Evolutionary conservation across 2,888 invertebrate genomes (phyloP), one percentile per base, ranked within the genome.

Genomic region (Apamea crenata): DNA sequence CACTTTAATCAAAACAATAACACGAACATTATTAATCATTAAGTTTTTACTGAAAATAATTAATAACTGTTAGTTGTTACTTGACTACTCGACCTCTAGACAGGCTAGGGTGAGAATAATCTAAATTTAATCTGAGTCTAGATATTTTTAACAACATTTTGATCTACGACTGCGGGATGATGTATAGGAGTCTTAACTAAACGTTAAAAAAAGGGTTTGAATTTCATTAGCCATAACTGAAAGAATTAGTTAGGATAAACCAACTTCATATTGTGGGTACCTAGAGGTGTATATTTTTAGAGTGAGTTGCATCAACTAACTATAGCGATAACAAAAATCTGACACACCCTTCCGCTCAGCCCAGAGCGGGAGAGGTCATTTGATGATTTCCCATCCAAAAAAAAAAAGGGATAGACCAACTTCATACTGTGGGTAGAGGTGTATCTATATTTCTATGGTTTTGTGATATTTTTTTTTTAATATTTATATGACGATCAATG

Each of bases 71-170:
- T 40, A 12, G n/a, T n/a, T n/a, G n/a, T n/a, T 56, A 10, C 44
- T 56, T 65, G 77, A 69, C 66, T 32, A 18, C 3, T 59, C 53
- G 77, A 75, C 78, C 85, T 85, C 82, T 25, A 87, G 85, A 87
- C 85, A n/a, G 59, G 12, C 18, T 50, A 29, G 36, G 47, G 70
- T 59, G 53, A 14, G 56, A 56, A 50, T 56, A 69, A 36, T n/a
- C 3, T 14, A 5, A 61, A 36, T 61, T 61, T 56, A 36, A 68
- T 66, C 25, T 25, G 29, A 63, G 16, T 32, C 29, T 68, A 56
- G 76, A 74, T 82, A 14, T 59, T 44, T 32, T 47, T 56, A 25
- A 47, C 1, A 67, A 61, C 5, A 53, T 70, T 44, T 82, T 75
- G 21, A 82, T 65, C 3, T 50, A 59, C 3, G 56, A 67, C 10